Percentiles rank a stretch among this genome's conserved stretches.
phyloP scores from a whole-genome alignment of 2,113 vertebrate species.

The Solea senegalensis region DNA sequence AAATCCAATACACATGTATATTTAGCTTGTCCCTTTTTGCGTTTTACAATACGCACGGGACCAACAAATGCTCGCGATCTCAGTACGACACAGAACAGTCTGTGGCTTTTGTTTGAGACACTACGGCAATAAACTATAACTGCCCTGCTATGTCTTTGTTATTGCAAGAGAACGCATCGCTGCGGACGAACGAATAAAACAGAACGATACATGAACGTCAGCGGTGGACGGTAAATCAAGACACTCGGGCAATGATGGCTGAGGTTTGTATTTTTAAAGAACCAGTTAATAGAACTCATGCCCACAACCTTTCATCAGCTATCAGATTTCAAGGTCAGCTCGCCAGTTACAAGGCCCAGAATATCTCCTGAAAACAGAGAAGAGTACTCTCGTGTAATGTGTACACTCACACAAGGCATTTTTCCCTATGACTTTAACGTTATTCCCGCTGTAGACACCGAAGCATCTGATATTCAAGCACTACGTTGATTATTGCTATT shows the following conservation, averaged over 20 bases:
- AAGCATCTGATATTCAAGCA: slow-evolving; percentile 13
- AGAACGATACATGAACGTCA: slow-evolving; percentile 58
- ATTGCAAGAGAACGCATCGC: slow-evolving; percentile 10
- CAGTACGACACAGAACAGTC: slow-evolving; percentile 26
- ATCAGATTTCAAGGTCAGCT: slow-evolving; percentile 30
- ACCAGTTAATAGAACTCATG: slow-evolving; percentile 1
- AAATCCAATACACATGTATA: slow-evolving; percentile 73
- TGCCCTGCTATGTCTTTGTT: slow-evolving; percentile 30
- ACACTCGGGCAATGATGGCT: slow-evolving; percentile 27
- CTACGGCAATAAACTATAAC: slow-evolving; percentile 35
- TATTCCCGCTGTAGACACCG: background rate
- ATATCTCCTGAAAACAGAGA: slow-evolving; percentile 26
- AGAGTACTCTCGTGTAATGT: background rate
- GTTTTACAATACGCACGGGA: slow-evolving; percentile 46
- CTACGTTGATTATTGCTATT: background rate
- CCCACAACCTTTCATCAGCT: slow-evolving; percentile 36
- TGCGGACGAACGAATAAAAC: slow-evolving; percentile 24
- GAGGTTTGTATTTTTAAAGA: slow-evolving; percentile 36
- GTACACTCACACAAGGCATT: background rate
- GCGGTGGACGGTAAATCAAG: slow-evolving; percentile 65
- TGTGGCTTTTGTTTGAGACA: slow-evolving; percentile 41
- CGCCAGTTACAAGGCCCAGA: slow-evolving; percentile 26
- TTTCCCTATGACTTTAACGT: background rate
- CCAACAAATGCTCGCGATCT: slow-evolving; percentile 52
- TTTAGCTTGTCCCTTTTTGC: slow-evolving; percentile 61